These are phyloP conservation scores for Thalpophila matura DNA, from an alignment of 2,888 invertebrate species.

Conservation along the genomic window DNA sequence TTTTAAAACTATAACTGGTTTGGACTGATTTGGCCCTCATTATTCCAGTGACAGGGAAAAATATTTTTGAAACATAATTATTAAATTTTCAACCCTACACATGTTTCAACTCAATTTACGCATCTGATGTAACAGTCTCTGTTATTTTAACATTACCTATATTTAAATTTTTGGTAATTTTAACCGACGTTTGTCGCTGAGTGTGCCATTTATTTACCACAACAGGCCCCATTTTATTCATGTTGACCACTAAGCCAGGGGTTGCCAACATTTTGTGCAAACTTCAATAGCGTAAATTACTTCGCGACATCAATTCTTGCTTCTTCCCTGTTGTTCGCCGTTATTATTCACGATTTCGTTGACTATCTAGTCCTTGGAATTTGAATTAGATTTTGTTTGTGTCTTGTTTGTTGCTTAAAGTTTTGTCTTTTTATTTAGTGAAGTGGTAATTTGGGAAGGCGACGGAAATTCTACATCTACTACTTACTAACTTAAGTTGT, in stretches of 20 bases:
- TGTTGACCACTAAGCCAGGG: slow-evolving; percentile 68
- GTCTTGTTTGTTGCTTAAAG: slow-evolving; percentile 46
- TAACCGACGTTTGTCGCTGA: too few relatives aligned
- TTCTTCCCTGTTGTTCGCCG: slow-evolving; percentile 64
- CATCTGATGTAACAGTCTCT: too few relatives aligned
- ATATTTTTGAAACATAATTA: background rate
- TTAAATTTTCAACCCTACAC: too few relatives aligned
- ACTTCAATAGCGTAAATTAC: slow-evolving; percentile 74
- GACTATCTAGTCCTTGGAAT: slow-evolving; percentile 44
- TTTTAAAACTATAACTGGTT: background rate
- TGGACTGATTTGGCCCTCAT: background rate
- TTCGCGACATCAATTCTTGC: slow-evolving; percentile 72
- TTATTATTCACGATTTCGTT: slow-evolving; percentile 63
- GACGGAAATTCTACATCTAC: slow-evolving; percentile 4
- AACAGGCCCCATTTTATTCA: slow-evolving; percentile 24
- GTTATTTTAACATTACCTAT: too few relatives aligned
- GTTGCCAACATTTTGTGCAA: slow-evolving; percentile 57
- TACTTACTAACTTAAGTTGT: background rate
- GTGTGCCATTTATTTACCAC: background rate
- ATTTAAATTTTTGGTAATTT: too few relatives aligned
- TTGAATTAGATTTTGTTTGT: slow-evolving; percentile 53
- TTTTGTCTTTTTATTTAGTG: slow-evolving; percentile 34
- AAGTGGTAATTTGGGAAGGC: slow-evolving; percentile 25
- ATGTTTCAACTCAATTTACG: too few relatives aligned
- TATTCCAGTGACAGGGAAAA: background rate